Conservation (phyloP, 2,888 invertebrate genomes). For the Archips crataeganus region DNA sequence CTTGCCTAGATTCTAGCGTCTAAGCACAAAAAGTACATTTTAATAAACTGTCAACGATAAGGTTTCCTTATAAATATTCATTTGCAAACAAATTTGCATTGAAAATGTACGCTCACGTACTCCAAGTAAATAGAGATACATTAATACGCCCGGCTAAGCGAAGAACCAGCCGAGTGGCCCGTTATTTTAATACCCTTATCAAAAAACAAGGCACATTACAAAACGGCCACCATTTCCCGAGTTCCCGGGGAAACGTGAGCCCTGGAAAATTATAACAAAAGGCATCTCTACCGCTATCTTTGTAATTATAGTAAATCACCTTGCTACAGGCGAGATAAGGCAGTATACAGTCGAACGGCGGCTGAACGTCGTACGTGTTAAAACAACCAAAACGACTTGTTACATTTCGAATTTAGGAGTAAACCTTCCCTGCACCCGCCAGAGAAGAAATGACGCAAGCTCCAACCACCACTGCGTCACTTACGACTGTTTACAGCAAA, state of each 20-base stretch:
- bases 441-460: slow-evolving; percentile 61
- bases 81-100: slow-evolving; percentile 79
- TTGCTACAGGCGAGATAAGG: slow-evolving; percentile 84
- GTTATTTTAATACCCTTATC: slow-evolving; percentile 85
- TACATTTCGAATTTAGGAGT: slow-evolving; percentile 63
- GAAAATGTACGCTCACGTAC: slow-evolving; percentile 80
- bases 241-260: slow-evolving; percentile 82
- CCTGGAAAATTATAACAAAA: slow-evolving; percentile 86
- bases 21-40: slow-evolving; percentile 16
- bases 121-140: slow-evolving; percentile 70
- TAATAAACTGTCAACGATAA: slow-evolving; percentile 20
- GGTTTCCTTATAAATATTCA: slow-evolving; percentile 64
- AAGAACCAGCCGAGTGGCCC: slow-evolving; percentile 77
- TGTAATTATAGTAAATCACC: slow-evolving; percentile 87
- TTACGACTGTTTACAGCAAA: slow-evolving; percentile 57
- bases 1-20: background rate
- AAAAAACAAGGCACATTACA: slow-evolving; percentile 86
- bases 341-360: slow-evolving; percentile 61
- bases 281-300: slow-evolving; percentile 86
- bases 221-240: slow-evolving; percentile 84
- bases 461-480: slow-evolving; percentile 52
- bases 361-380: slow-evolving; percentile 72
- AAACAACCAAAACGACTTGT: slow-evolving; percentile 58
- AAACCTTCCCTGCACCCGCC: slow-evolving; percentile 55
- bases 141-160: slow-evolving; percentile 59